phyloP scores from a whole-genome alignment of 2,888 invertebrate species.

The Agrochola litura region DNA sequence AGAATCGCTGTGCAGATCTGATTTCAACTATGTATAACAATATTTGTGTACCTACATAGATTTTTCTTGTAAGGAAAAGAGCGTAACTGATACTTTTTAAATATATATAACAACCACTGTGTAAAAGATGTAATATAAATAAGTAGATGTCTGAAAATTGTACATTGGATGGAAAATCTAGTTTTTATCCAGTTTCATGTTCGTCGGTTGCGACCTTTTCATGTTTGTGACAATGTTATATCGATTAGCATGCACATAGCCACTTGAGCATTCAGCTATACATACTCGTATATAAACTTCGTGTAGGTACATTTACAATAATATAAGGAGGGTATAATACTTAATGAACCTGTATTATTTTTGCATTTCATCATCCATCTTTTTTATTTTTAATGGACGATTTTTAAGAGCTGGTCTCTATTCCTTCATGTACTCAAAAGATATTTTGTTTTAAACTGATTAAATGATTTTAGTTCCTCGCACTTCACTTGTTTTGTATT shows the following conservation, averaged over 20 bases:
- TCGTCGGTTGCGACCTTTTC: constrained; percentile 61
- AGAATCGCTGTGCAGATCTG: constrained; percentile 68
- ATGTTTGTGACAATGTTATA: constrained; percentile 61
- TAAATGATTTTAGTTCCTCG: constrained; percentile 78
- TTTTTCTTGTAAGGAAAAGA: constrained; percentile 54
- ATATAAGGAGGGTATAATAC: constrained; percentile 73
- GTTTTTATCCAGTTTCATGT: constrained; percentile 60
- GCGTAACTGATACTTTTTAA: constrained; percentile 58
- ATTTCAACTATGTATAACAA: constrained; percentile 61
- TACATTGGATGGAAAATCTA: constrained; percentile 58
- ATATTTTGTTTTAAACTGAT: constrained; percentile 78
- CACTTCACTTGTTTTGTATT: constrained; percentile 75
- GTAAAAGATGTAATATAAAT: constrained; percentile 64
- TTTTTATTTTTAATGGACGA: constrained; percentile 74
- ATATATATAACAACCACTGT: constrained; percentile 60
- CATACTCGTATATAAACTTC: constrained; percentile 60
- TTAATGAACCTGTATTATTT: constrained; percentile 82
- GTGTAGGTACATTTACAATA: constrained; percentile 63
- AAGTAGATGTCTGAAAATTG: constrained; percentile 64
- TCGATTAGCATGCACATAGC: constrained; percentile 63
- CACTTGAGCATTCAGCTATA: constrained; percentile 51
- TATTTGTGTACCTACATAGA: constrained; percentile 63
- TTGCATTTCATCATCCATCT: constrained; percentile 86
- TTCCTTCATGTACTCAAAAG: constrained; percentile 87
- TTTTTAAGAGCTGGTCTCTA: constrained; percentile 89